Base-by-base conservation (phyloP, 2,797 vertebrate species). In the Crax fasciolata region DNA sequence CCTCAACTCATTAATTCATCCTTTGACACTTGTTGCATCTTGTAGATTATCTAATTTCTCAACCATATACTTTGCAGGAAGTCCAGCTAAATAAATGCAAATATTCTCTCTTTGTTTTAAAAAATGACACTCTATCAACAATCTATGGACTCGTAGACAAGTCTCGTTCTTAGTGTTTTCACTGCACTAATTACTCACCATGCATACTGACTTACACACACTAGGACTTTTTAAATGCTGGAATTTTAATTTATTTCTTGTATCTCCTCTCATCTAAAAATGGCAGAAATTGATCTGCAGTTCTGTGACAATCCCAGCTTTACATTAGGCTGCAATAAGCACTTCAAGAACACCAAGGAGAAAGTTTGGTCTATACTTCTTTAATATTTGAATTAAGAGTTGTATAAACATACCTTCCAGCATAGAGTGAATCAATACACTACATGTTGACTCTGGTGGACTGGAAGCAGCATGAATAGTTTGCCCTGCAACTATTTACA, bases 401-500 rank as follows among this genome's bases (percentile, higher is more conserved):
- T 77, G 41, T 62, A 71, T 2, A 81, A 66, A 65, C 58, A 87
- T 72, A 87, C 44, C 35, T 74, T 85, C 7, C 43, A 35, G 46
- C 5, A 35, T n/a, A 72, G 27, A 80, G n/a, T 24, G 55, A 91
- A 77, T 93, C 55, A 82, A 70, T 79, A 71, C 7, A 57, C 24
- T 78, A 2, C 39, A 76, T 82, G 35, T 70, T 84, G 81, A 88
- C 55, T 67, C 41, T 84, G 32, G 24, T 68, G 49, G 51, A 78
- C 49, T 90, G 49, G 25, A 70, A 94, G 74, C 51, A 76, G 48
- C 67, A 88, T 59, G 32, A 49, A 43, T 73, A 44, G 43, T 66
- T 89, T 81, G 75, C 39, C 19, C 44, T 76, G 35, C 86, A 86
- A 67, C 61, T 78, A 92, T 39, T 94, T 70, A 70, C 32, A 39